phyloP scores from a whole-genome alignment of 2,113 vertebrate genomes.

The Anguilla rostrata region DNA sequence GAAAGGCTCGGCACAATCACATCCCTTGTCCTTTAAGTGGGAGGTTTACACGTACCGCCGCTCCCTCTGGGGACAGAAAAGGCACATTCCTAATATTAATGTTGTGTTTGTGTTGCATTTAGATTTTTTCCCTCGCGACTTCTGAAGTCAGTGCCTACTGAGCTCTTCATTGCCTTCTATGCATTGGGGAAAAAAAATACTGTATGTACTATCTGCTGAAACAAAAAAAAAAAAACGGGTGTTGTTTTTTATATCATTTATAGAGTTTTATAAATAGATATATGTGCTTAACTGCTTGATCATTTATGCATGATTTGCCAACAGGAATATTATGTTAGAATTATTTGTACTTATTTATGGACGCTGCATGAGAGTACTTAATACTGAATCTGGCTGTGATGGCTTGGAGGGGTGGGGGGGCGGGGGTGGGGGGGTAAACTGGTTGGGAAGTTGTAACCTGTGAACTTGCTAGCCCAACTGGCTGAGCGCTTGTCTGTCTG shows the following conservation, averaged over 20 bases:
- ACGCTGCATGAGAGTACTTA: conserved; percentile 54
- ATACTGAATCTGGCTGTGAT: conserved; percentile 41
- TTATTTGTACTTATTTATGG: conserved; percentile 57
- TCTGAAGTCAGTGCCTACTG: background rate
- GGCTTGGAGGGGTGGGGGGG: conserved; percentile 44
- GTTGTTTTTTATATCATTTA: conserved; percentile 48
- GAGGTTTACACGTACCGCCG: conserved; percentile 2
- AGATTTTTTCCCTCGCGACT: background rate
- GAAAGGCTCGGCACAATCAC: background rate
- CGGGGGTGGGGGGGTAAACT: conserved; percentile 32
- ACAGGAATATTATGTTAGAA: conserved; percentile 37
- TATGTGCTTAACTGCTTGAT: conserved; percentile 48
- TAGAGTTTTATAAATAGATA: conserved; percentile 55
- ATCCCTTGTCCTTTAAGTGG: background rate
- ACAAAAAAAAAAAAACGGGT: conserved; percentile 21
- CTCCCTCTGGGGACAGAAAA: background rate
- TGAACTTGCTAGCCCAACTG: conserved; percentile 26
- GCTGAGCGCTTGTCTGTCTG: conserved; percentile 49
- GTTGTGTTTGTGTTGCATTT: background rate
- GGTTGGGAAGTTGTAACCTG: background rate
- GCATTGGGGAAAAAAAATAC: conserved; percentile 14
- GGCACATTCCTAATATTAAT: background rate
- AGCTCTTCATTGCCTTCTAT: conserved; percentile 21
- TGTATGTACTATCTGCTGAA: conserved; percentile 7
- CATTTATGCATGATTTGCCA: conserved; percentile 58